Conservation (phyloP, 2,888 invertebrate species). For the Cyaniris semiargus region DNA sequence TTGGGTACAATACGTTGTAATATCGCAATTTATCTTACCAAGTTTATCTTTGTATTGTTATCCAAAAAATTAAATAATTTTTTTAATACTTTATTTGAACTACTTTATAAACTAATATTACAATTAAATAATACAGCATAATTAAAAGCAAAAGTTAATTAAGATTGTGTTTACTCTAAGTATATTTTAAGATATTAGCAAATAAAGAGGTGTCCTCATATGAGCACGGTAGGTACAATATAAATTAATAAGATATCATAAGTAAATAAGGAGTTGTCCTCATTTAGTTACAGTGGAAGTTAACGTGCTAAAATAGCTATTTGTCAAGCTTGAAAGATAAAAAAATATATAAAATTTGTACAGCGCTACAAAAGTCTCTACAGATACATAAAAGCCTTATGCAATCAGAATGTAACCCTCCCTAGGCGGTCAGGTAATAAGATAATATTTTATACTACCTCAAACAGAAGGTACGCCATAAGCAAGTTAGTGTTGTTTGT, state of each 20-base stretch:
- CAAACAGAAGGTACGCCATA: conserved; percentile 9
- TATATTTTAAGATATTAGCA: no score
- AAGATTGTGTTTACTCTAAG: no score
- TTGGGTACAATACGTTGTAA: background rate
- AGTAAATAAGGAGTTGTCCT: background rate
- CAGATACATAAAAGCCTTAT: background rate
- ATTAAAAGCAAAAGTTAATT: no score
- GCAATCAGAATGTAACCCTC: conserved; percentile 12
- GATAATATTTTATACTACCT: conserved; percentile 12
- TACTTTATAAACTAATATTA: no score
- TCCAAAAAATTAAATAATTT: background rate
- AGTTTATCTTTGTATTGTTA: no score
- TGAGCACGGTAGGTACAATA: no score
- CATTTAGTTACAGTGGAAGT: background rate
- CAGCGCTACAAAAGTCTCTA: background rate
- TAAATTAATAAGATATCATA: background rate
- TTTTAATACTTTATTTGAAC: background rate
- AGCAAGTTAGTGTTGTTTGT: conserved; percentile 18
- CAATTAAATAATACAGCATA: no score
- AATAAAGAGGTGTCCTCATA: no score
- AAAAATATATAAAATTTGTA: background rate
- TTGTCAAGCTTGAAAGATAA: no score
- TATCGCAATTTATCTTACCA: background rate
- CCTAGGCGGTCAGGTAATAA: conserved; percentile 16
- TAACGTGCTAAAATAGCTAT: background rate